These are phyloP conservation scores for Venustoraphidia nigricollis DNA, from an alignment of 2,888 invertebrate genomes.

Conservation along the genomic window DNA sequence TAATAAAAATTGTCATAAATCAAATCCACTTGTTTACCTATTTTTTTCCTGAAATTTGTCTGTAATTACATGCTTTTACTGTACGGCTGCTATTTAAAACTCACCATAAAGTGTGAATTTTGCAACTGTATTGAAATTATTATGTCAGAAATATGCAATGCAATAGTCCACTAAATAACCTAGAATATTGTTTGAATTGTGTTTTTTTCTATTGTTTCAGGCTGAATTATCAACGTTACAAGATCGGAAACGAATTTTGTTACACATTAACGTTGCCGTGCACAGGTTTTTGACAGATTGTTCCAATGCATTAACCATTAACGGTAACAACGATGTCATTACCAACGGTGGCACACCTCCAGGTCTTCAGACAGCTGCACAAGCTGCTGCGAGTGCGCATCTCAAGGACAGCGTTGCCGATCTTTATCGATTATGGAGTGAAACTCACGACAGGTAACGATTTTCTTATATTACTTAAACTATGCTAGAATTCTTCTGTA, in stretches of 20 bases:
- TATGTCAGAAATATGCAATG: too few species aligned
- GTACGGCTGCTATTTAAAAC: too few species aligned
- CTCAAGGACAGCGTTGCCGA: conserved; percentile 51
- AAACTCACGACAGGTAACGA: conserved; percentile 49
- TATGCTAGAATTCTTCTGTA: not conserved
- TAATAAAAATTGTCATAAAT: too few species aligned
- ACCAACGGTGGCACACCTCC: not conserved
- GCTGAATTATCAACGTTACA: conserved; percentile 40
- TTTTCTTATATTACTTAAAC: not conserved
- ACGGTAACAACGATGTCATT: conserved; percentile 22
- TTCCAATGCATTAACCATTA: conserved; percentile 26
- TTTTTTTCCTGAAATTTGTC: too few species aligned
- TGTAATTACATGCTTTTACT: too few species aligned
- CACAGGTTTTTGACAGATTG: conserved; percentile 36
- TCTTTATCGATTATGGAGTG: conserved; percentile 53
- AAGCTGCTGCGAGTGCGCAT: conserved; percentile 26
- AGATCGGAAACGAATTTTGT: conserved; percentile 38
- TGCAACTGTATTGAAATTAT: too few species aligned
- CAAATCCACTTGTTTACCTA: too few species aligned
- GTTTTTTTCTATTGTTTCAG: conserved; percentile 31
- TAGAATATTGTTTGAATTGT: not conserved
- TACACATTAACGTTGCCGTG: conserved; percentile 40
- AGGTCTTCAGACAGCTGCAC: not conserved
- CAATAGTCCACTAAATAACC: too few species aligned
- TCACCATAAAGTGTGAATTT: too few species aligned